Conservation (phyloP, 2,797 vertebrate genomes). For the Champsocephalus gunnari region DNA sequence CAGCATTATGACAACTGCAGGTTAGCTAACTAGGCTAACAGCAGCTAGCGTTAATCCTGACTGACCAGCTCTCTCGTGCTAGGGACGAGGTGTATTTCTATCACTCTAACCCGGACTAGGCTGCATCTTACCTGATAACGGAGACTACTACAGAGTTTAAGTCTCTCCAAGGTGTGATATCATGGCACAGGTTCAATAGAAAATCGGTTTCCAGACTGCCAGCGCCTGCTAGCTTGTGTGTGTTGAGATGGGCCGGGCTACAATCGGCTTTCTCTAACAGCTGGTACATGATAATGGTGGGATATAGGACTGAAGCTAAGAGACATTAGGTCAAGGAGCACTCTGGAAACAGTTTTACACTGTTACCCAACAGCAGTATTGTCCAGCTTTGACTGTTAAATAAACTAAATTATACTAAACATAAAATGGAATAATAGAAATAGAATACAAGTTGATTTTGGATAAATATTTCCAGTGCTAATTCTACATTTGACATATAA, state of each 20-base stretch:
- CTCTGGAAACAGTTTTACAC: neutral
- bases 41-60: slow-evolving; percentile 66
- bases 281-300: slow-evolving; percentile 48
- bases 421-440: too few relatives aligned
- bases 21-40: slow-evolving; percentile 67
- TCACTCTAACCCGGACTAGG: slow-evolving; percentile 50
- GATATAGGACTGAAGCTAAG: slow-evolving; percentile 27
- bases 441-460: neutral
- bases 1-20: slow-evolving; percentile 16
- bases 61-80: slow-evolving; percentile 47
- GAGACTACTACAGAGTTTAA: slow-evolving; percentile 31
- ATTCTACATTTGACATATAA: neutral
- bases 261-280: slow-evolving; percentile 56
- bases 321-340: slow-evolving; percentile 20
- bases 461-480: neutral
- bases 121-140: slow-evolving; percentile 70
- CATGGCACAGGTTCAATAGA: slow-evolving; percentile 47
- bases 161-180: slow-evolving; percentile 24
- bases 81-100: slow-evolving; percentile 52
- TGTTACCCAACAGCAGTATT: neutral
- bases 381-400: neutral
- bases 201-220: slow-evolving; percentile 25
- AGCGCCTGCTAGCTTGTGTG: slow-evolving; percentile 60
- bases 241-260: slow-evolving; percentile 63
- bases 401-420: neutral